These are phyloP conservation scores for Hirtodrosophila duncani DNA, from an alignment of 2,888 invertebrate genomes.

Conservation along the genomic window DNA sequence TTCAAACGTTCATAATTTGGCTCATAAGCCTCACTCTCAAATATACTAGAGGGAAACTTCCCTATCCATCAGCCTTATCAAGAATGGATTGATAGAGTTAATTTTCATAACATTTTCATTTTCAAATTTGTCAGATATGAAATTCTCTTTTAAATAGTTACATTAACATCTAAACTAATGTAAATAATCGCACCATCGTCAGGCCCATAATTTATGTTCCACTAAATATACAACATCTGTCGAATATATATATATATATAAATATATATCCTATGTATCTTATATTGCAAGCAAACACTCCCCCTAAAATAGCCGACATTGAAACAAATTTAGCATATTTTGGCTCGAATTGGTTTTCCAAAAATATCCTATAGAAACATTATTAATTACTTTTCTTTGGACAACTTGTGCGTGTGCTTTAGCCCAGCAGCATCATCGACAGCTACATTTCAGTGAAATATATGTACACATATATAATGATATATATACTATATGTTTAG, in stretches of 20 bases:
- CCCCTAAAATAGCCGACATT: slow-evolving; percentile 61
- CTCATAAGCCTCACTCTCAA: no score
- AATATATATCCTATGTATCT: no score
- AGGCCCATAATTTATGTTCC: slow-evolving; percentile 34
- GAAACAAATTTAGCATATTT: slow-evolving; percentile 52
- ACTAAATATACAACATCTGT: slow-evolving; percentile 36
- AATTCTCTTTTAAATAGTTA: no score
- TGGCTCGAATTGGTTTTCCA: slow-evolving; percentile 22
- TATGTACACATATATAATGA: background rate
- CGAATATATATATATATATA: background rate
- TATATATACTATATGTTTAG: background rate
- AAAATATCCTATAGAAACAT: slow-evolving; percentile 51
- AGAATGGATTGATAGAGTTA: no score
- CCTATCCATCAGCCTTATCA: no score
- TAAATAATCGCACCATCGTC: no score
- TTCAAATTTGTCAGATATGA: no score
- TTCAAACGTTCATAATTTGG: no score
- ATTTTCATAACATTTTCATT: no score
- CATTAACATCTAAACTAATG: no score
- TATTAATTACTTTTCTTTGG: slow-evolving; percentile 69
- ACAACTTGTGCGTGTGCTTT: slow-evolving; percentile 42
- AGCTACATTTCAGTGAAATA: slow-evolving; percentile 25
- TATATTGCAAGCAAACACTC: slow-evolving; percentile 30
- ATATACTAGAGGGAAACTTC: no score
- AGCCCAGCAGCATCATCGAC: slow-evolving; percentile 19